Conservation (phyloP, 2,113 vertebrate species). For the Otolemur garnettii region DNA sequence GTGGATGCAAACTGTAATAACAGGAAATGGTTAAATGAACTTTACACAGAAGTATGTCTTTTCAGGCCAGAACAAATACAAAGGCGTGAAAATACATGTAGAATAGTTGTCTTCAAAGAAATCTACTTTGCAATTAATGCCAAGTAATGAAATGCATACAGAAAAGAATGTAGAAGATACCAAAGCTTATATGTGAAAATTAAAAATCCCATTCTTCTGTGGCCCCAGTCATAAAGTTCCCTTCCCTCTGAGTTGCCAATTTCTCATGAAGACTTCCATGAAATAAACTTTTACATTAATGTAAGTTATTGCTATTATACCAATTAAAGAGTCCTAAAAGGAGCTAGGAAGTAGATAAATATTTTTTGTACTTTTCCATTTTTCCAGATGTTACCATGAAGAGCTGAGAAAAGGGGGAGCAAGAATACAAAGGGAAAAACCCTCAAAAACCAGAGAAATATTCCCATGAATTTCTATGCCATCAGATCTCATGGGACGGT, state of each 20-base stretch:
- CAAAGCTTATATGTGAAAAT: neutral
- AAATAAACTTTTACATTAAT: neutral
- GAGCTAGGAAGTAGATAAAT: neutral
- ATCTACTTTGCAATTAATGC: neutral
- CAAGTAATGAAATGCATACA: neutral
- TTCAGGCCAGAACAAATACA: neutral
- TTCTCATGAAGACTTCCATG: neutral
- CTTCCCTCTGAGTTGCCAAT: neutral
- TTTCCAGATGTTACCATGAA: neutral
- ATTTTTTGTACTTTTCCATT: neutral
- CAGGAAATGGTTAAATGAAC: slow-evolving; percentile 15
- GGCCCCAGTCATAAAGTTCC: neutral
- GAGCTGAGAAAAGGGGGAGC: accelerated
- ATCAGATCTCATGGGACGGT: neutral
- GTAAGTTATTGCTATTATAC: neutral
- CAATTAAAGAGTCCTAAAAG: neutral
- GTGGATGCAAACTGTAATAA: neutral
- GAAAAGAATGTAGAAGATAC: neutral
- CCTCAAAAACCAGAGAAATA: neutral
- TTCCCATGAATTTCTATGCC: neutral
- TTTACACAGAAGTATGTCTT: neutral
- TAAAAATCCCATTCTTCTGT: neutral
- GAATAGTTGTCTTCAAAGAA: neutral
- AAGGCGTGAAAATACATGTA: neutral
- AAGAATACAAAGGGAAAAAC: neutral